Conservation (phyloP, 2,113 vertebrate genomes). For the Columbina picui region DNA sequence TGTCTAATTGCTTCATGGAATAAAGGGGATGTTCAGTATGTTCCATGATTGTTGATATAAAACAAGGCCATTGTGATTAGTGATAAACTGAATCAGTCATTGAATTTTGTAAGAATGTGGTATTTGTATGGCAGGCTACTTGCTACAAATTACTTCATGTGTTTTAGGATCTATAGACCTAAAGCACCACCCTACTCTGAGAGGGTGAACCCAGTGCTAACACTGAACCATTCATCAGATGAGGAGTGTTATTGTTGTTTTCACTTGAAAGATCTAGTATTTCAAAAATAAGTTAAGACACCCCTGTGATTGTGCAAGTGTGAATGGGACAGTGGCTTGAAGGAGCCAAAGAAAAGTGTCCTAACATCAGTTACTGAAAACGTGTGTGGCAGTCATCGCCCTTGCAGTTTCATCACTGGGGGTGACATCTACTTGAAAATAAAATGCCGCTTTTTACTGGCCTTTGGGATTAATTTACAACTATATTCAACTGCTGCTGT, state of each 20-base stretch:
- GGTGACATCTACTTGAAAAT: background rate
- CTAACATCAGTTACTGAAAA: background rate
- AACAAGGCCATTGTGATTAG: background rate
- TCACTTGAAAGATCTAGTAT: background rate
- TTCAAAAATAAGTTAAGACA: background rate
- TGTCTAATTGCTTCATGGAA: background rate
- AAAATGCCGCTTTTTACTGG: background rate
- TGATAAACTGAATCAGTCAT: background rate
- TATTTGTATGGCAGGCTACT: background rate
- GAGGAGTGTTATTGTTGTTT: rapidly evolving
- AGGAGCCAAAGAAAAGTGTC: background rate
- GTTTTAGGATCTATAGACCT: background rate
- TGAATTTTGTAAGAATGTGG: background rate
- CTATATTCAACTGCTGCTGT: background rate
- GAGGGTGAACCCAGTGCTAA: background rate
- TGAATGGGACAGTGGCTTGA: background rate
- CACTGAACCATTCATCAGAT: background rate
- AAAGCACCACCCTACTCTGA: background rate
- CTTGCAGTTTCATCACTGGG: background rate
- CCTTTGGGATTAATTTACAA: background rate
- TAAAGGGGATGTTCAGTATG: background rate
- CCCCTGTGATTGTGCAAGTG: background rate
- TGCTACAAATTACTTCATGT: background rate
- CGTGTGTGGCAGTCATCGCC: background rate
- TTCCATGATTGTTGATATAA: background rate